Evolutionary conservation across 2,113 vertebrate species (phyloP).

Genomic region (Laticauda colubrina): DNA sequence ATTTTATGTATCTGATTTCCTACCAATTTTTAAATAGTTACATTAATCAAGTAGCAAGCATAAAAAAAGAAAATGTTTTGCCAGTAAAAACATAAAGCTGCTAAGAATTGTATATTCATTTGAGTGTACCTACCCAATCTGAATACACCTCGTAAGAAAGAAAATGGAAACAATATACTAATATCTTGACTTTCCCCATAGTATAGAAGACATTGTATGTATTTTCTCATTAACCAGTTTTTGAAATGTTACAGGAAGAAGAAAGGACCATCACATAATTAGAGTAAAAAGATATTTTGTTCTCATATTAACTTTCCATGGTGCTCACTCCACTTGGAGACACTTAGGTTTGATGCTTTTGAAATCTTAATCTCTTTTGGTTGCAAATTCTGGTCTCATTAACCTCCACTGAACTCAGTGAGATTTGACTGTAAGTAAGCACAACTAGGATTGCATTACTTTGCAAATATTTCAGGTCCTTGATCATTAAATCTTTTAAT

Average conservation of each 20-base stretch:
- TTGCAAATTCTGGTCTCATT: background rate
- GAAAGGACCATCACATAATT: background rate
- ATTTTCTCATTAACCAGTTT: background rate
- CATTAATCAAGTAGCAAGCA: background rate
- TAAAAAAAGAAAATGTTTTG: background rate
- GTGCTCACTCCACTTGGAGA: background rate
- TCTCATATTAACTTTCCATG: background rate
- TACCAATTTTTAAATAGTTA: background rate
- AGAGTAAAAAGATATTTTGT: background rate
- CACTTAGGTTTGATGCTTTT: too few species aligned
- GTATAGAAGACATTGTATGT: background rate
- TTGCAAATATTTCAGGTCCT: background rate
- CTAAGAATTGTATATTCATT: background rate
- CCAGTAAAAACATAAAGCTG: background rate
- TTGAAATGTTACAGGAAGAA: background rate
- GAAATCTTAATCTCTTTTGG: background rate
- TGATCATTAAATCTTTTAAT: background rate
- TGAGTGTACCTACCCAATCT: background rate
- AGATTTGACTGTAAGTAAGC: background rate
- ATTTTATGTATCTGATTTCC: background rate
- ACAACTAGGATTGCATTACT: background rate
- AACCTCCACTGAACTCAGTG: background rate
- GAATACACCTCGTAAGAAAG: background rate
- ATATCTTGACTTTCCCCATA: background rate
- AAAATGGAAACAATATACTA: background rate